A percentile compares a stretch with the other conserved stretches of the same genome.
Evolutionary conservation across 2,113 vertebrate genomes (phyloP).

Genomic region (Callionymus lyra): DNA sequence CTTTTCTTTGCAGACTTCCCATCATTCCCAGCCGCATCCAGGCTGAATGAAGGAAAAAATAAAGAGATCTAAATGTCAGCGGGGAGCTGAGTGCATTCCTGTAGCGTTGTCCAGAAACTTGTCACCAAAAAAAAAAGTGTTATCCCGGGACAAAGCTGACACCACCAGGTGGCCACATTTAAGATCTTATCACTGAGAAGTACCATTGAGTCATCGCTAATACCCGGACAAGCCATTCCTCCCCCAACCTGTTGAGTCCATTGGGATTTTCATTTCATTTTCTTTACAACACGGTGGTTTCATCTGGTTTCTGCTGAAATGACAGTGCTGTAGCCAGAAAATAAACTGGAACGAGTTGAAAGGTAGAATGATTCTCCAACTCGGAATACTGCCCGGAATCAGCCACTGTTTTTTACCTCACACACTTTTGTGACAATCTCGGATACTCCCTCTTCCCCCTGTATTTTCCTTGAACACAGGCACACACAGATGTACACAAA

Average conservation of each 20-base stretch:
- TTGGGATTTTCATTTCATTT: slow-evolving; percentile 96
- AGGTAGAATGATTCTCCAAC: slow-evolving; percentile 88
- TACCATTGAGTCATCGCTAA: slow-evolving; percentile 91
- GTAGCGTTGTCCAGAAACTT: slow-evolving; percentile 76
- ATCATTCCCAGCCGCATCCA: slow-evolving; percentile 39
- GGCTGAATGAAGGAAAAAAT: slow-evolving; percentile 84
- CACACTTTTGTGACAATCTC: slow-evolving; percentile 27
- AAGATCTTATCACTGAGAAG: slow-evolving; percentile 93
- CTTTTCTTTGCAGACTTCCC: slow-evolving; percentile 48
- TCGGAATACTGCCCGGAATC: slow-evolving; percentile 71
- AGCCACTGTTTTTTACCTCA: slow-evolving; percentile 31
- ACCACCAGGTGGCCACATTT: slow-evolving; percentile 89
- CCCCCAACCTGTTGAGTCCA: slow-evolving; percentile 83
- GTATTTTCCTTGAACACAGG: slow-evolving; percentile 4
- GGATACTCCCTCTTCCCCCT: slow-evolving; percentile 5
- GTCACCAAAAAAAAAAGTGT: slow-evolving; percentile 97
- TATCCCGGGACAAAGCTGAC: slow-evolving; percentile 88
- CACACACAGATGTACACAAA: slow-evolving; percentile 9
- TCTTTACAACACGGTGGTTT: slow-evolving; percentile 93
- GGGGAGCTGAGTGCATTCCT: slow-evolving; percentile 82
- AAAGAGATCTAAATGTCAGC: slow-evolving; percentile 95
- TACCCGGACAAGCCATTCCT: no score
- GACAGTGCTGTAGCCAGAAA: slow-evolving; percentile 82
- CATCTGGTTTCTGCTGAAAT: slow-evolving; percentile 82
- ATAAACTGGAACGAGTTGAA: slow-evolving; percentile 92